Base-by-base conservation (phyloP, 1,140 invertebrate species). In the Pachypsylla venusta region DNA sequence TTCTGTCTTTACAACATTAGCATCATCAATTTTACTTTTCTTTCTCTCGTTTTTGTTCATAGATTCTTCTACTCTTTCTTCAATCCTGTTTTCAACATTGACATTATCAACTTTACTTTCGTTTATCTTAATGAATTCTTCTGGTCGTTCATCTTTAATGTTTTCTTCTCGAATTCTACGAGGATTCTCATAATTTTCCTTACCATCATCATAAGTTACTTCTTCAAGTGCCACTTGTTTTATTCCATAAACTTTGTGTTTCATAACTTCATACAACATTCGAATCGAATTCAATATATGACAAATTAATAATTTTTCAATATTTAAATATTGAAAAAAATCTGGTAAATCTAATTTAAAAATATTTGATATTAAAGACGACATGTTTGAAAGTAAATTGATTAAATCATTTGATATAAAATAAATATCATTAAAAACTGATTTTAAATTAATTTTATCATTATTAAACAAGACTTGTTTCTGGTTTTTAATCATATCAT, bases 301-400 rank as follows among this genome's bases (percentile, higher is more conserved):
- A 63, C 76, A 76, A 16, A 76, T 68, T 0, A 87, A 64, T n/a
- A 79, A 64, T 59, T 76, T 76, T 1, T 76, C 70, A 67, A 77
- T 86, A 19, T 73, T 71, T n/a, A 76, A 70, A 0, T 73, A 68
- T 0, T 72, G 68, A 67, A 83, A 86, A n/a, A 75, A 71, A 30
- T 76, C 70, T 0, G 79, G 76, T 1, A 78, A 69, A 40, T 79
- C 70, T 1, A 67, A 70, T 42, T 79, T 66, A 7, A 81, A 60
- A 62, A 74, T 76, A 67, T 88, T 89, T 2, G 82, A 81, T 1
- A 87, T 70, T 61, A 79, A 70, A 63, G 81, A 81, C 0, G 80
- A 68, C 35, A 87, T 58, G 25, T 79, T 65, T 65, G 85, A 81
- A 0, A 84, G 70, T 16, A 75, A 75, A 25, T 70, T 71, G 30